Percentiles rank a stretch among this genome's conserved stretches.
Conservation (phyloP, 1,140 invertebrate species). For the Drosophila subobscura region DNA sequence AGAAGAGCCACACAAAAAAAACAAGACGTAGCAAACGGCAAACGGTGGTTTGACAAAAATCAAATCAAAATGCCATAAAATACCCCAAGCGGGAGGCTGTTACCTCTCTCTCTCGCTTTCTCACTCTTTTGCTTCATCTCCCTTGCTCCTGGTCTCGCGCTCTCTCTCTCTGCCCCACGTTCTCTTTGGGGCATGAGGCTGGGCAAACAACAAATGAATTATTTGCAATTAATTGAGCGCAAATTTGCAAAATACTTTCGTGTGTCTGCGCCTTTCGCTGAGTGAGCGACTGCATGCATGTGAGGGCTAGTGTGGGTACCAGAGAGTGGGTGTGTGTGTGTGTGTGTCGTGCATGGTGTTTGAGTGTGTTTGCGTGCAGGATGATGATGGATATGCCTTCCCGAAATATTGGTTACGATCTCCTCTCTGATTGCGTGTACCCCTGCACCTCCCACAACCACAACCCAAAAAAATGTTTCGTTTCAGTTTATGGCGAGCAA, state of each 20-base stretch:
- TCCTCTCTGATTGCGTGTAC: slow-evolving; percentile 51
- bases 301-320: slow-evolving; percentile 11
- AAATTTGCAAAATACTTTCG: slow-evolving; percentile 82
- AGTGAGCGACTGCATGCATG: slow-evolving; percentile 4
- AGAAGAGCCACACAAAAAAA: slow-evolving; percentile 5
- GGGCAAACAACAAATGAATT: slow-evolving; percentile 76
- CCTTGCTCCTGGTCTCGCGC: too few relatives aligned
- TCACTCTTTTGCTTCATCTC: slow-evolving; percentile 6
- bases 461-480: slow-evolving; percentile 6
- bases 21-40: slow-evolving; percentile 21
- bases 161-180: not conserved
- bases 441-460: slow-evolving; percentile 12
- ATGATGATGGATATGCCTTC: slow-evolving; percentile 69
- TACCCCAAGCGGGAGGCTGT: slow-evolving; percentile 43
- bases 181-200: slow-evolving; percentile 1
- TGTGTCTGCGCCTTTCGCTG: slow-evolving; percentile 52
- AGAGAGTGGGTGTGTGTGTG: slow-evolving; percentile 9
- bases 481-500: slow-evolving; percentile 39
- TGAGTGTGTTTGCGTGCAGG: too few relatives aligned
- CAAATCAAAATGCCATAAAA: slow-evolving; percentile 83
- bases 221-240: slow-evolving; percentile 83
- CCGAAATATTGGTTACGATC: slow-evolving; percentile 24
- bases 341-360: slow-evolving; percentile 6
- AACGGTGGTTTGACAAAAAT: slow-evolving; percentile 69
- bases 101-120: not conserved